Percentiles rank a stretch among this genome's conserved stretches.
phyloP scores from a whole-genome alignment of 2,888 invertebrate genomes.

The Acleris cristana region DNA sequence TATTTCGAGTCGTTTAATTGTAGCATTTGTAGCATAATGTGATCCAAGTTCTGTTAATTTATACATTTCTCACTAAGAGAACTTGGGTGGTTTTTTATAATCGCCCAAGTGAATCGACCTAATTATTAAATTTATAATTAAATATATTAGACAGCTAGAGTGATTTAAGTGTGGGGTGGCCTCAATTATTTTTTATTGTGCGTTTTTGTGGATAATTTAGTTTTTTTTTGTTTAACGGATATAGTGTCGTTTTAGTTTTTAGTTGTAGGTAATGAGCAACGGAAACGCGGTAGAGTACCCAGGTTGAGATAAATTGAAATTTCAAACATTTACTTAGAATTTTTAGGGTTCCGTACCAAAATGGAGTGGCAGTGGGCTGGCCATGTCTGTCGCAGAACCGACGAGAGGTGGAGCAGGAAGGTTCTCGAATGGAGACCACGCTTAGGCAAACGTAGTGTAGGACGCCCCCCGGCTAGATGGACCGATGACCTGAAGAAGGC shows the following conservation, averaged over 20 bases:
- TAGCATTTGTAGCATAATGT: too few relatives aligned
- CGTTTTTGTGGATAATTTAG: not conserved
- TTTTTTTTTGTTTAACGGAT: not conserved
- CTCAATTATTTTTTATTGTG: constrained; percentile 33
- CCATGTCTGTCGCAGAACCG: too few relatives aligned
- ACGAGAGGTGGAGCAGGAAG: too few relatives aligned
- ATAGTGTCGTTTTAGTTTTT: not conserved
- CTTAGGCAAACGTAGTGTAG: too few relatives aligned
- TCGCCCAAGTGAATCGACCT: constrained; percentile 56
- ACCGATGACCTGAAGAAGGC: too few relatives aligned
- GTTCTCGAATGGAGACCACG: too few relatives aligned
- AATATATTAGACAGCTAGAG: constrained; percentile 56
- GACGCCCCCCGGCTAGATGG: too few relatives aligned
- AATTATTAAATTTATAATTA: constrained; percentile 75
- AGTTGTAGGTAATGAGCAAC: not conserved
- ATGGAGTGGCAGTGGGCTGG: too few relatives aligned
- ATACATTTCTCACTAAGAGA: constrained; percentile 58
- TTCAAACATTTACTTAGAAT: too few relatives aligned
- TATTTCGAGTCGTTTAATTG: too few relatives aligned
- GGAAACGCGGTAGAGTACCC: not conserved
- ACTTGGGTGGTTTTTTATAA: constrained; percentile 52
- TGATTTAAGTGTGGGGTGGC: constrained; percentile 32
- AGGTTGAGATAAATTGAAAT: too few relatives aligned
- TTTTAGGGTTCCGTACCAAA: too few relatives aligned
- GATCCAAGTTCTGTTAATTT: constrained; percentile 39